Conservation (phyloP, 2,888 invertebrate genomes). For the Eledone cirrhosa region DNA sequence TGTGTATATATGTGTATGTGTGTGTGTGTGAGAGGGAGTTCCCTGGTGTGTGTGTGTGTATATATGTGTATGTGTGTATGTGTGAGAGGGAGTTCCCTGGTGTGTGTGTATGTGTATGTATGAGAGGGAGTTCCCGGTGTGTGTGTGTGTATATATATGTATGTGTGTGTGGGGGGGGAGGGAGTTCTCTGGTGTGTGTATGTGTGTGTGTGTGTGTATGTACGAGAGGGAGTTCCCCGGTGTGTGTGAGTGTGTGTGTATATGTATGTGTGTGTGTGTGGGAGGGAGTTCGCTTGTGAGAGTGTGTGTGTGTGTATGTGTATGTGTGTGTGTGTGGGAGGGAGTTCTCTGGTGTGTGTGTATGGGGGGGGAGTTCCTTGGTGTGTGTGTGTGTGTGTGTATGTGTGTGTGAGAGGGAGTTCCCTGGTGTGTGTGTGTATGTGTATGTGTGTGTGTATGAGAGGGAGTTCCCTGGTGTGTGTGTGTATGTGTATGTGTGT, state of each 20-base stretch:
- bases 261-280: not conserved
- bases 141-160: too few species aligned
- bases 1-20: too few species aligned
- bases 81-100: too few species aligned
- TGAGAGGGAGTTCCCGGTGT: too few species aligned
- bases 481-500: not conserved
- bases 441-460: not conserved
- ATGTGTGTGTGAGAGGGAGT: not conserved
- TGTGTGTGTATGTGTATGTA: too few species aligned
- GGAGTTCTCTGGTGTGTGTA: too few species aligned
- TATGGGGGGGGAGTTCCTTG: too few species aligned
- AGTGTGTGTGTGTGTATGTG: not conserved
- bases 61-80: too few species aligned
- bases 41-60: too few species aligned
- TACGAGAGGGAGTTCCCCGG: not conserved
- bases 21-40: too few species aligned
- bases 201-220: slow-evolving; percentile 2
- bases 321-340: not conserved
- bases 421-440: not conserved
- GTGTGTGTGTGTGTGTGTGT: slow-evolving; percentile 6
- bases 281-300: not conserved
- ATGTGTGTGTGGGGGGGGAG: too few species aligned
- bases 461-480: not conserved
- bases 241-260: not conserved
- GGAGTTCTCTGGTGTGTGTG: not conserved